Conservation (phyloP, 1,140 invertebrate genomes). For the Prorops nasuta region DNA sequence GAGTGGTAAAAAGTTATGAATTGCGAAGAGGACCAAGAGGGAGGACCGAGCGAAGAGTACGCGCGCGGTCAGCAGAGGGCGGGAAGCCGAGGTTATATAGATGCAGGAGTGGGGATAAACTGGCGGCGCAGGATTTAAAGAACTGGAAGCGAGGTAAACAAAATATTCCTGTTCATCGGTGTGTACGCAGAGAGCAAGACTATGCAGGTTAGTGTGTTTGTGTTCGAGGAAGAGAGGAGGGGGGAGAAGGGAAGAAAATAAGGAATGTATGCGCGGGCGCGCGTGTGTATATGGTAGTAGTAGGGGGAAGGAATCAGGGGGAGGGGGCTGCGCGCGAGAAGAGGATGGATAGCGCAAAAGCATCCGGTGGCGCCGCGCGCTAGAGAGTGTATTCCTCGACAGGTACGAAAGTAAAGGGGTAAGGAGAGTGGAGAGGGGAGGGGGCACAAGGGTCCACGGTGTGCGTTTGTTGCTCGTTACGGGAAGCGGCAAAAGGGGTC, state of each 20-base stretch:
- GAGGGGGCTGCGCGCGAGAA: conserved; percentile 11
- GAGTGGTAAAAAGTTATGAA: neutral
- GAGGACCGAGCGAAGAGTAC: neutral
- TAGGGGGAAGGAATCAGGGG: neutral
- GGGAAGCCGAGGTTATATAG: too few species aligned
- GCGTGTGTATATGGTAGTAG: neutral
- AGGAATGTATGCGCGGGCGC: too few species aligned
- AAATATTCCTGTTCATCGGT: conserved; percentile 47
- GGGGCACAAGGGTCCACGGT: neutral
- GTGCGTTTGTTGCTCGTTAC: too few species aligned
- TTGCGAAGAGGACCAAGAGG: neutral
- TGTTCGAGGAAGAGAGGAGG: neutral
- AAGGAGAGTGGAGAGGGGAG: neutral
- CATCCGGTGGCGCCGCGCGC: conserved; percentile 43
- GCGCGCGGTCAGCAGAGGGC: neutral
- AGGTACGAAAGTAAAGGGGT: neutral
- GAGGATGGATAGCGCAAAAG: conserved; percentile 26
- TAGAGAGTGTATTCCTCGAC: conserved; percentile 5
- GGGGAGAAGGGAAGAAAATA: too few species aligned
- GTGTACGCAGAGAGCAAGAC: conserved; percentile 6
- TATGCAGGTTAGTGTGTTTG: neutral
- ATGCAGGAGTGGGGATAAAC: conserved; percentile 8
- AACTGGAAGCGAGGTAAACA: conserved; percentile 53
- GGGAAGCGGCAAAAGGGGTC: conserved; percentile 14
- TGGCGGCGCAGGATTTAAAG: conserved; percentile 47